These are phyloP conservation scores for Petroica traversi DNA, from an alignment of 2,113 vertebrate genomes.

Conservation along the genomic window DNA sequence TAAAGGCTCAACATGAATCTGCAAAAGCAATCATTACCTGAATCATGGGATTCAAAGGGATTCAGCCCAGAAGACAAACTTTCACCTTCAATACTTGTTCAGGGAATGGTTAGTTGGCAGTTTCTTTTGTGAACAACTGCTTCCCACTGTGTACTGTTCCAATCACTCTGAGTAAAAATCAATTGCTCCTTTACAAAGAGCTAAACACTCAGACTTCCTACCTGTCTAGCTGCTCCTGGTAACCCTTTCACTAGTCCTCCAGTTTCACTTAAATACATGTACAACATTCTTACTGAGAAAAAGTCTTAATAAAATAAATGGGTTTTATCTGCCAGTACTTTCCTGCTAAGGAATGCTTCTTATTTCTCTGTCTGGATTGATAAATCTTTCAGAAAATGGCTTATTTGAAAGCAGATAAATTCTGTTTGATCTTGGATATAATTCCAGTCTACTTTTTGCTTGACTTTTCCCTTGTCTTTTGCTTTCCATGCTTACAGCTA, in stretches of 20 bases:
- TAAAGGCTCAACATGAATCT: neutral
- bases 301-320: neutral
- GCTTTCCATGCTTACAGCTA: neutral
- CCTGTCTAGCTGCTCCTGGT: neutral
- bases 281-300: neutral
- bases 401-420: neutral
- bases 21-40: neutral
- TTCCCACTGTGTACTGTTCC: neutral
- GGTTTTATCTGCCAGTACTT: neutral
- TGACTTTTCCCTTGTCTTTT: neutral
- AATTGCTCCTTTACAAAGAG: neutral
- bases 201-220: neutral
- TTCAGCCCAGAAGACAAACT: neutral
- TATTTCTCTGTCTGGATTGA: neutral
- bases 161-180: neutral
- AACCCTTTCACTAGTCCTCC: neutral
- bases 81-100: neutral
- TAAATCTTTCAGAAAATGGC: neutral
- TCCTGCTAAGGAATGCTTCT: neutral
- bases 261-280: neutral
- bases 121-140: neutral
- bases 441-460: neutral
- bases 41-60: neutral
- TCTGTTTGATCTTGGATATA: neutral
- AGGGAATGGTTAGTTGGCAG: neutral